These are phyloP conservation scores for Macheiramphus alcinus DNA, from an alignment of 2,113 vertebrate genomes.

Conservation along the genomic window DNA sequence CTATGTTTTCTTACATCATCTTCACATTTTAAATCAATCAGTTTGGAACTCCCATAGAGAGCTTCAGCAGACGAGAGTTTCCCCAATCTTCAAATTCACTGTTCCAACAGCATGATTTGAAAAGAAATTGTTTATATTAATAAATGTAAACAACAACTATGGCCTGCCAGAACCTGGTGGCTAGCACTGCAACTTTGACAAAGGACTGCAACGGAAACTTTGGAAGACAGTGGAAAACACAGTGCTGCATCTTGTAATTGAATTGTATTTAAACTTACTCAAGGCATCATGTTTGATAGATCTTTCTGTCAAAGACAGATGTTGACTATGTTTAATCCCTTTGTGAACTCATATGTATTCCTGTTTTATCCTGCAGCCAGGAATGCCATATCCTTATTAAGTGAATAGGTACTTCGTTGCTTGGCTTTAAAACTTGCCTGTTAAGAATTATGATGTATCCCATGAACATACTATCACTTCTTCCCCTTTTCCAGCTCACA, in stretches of 20 bases:
- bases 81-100: neutral
- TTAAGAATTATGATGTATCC: neutral
- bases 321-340: neutral
- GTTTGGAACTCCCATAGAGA: neutral
- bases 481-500: neutral
- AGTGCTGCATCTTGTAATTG: neutral
- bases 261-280: neutral
- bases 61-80: neutral
- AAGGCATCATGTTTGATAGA: neutral
- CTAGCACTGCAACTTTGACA: neutral
- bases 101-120: neutral
- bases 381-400: neutral
- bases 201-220: neutral
- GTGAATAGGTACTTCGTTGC: neutral
- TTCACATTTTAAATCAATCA: neutral
- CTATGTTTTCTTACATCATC: neutral
- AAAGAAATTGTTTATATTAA: neutral
- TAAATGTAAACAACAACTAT: neutral
- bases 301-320: neutral
- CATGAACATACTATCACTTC: neutral
- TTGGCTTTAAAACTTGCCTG: neutral
- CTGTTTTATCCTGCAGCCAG: neutral
- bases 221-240: neutral
- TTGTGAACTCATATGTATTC: neutral
- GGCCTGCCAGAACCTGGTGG: neutral